Evolutionary conservation across 2,113 vertebrate genomes (phyloP).

Genomic region (Phycodurus eques): DNA sequence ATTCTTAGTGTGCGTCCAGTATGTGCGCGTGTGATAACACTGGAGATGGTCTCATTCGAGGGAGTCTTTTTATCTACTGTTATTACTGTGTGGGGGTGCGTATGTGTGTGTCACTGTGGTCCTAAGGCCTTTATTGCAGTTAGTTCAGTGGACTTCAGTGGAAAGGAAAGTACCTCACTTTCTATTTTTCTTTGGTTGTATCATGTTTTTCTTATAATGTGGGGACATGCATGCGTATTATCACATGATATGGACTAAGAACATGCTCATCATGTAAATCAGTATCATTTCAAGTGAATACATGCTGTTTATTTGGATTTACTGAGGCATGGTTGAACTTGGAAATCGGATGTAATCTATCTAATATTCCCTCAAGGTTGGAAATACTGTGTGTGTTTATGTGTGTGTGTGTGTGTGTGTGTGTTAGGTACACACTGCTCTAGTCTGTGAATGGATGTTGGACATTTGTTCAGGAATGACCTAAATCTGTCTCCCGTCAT

Average conservation of each 20-base stretch:
- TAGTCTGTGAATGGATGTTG: constrained; percentile 51
- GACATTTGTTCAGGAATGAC: constrained; percentile 67
- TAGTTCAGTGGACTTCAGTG: constrained; percentile 46
- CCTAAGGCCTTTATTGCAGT: constrained; percentile 49
- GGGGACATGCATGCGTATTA: background rate
- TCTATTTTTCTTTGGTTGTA: background rate
- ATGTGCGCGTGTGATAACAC: constrained; percentile 21
- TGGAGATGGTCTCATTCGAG: constrained; percentile 29
- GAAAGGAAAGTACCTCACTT: constrained; percentile 41
- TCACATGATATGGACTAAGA: background rate
- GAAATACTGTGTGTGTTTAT: background rate
- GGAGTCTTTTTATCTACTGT: constrained; percentile 30
- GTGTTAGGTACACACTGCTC: constrained; percentile 12
- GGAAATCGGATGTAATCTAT: constrained; percentile 4
- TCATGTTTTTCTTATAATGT: background rate
- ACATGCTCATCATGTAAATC: background rate
- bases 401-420: constrained; percentile 2
- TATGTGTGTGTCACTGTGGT: constrained; percentile 18
- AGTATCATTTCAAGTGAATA: background rate
- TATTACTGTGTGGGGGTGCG: constrained; percentile 11
- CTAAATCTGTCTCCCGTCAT: constrained; percentile 71
- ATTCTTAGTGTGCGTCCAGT: constrained; percentile 19
- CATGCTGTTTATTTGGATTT: background rate
- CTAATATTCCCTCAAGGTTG: background rate
- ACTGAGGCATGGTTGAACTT: constrained; percentile 4